Conservation (phyloP, 1,140 invertebrate genomes). For the Drosophila kurseongensis region DNA sequence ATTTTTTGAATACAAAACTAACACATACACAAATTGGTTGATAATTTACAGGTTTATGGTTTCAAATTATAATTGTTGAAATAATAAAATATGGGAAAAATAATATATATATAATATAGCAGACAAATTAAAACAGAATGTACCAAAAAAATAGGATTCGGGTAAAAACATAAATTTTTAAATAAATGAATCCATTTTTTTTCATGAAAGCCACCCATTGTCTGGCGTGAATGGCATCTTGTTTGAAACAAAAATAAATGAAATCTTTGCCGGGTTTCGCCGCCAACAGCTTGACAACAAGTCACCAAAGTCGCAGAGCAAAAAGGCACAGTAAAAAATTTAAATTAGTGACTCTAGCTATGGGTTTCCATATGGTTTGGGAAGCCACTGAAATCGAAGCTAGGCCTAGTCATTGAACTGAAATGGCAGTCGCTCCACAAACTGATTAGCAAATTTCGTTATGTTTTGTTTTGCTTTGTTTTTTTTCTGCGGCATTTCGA, state of each 20-base stretch:
- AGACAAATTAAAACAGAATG: background rate
- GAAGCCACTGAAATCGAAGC: constrained; percentile 21
- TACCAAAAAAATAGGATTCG: too few relatives aligned
- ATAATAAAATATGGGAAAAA: background rate
- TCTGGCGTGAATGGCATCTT: constrained; percentile 7
- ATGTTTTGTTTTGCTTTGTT: background rate
- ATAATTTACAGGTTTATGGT: too few relatives aligned
- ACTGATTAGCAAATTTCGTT: constrained; percentile 53
- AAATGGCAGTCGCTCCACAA: constrained; percentile 28
- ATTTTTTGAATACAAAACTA: background rate
- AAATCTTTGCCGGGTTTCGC: constrained; percentile 12
- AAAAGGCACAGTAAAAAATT: constrained; percentile 18
- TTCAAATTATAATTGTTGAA: too few relatives aligned
- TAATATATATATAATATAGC: too few relatives aligned
- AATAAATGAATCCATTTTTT: too few relatives aligned
- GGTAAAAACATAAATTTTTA: too few relatives aligned
- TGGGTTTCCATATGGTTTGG: constrained; percentile 2
- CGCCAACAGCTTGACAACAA: constrained; percentile 54
- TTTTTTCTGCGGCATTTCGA: constrained; percentile 16
- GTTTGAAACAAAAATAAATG: constrained; percentile 45
- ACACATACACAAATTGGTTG: background rate
- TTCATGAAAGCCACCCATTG: constrained; percentile 1
- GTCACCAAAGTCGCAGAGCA: constrained; percentile 11
- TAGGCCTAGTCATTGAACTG: constrained; percentile 64
- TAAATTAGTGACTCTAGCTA: constrained; percentile 30